Evolutionary conservation across 2,113 vertebrate species (phyloP).

Genomic region (Synchiropus splendidus): DNA sequence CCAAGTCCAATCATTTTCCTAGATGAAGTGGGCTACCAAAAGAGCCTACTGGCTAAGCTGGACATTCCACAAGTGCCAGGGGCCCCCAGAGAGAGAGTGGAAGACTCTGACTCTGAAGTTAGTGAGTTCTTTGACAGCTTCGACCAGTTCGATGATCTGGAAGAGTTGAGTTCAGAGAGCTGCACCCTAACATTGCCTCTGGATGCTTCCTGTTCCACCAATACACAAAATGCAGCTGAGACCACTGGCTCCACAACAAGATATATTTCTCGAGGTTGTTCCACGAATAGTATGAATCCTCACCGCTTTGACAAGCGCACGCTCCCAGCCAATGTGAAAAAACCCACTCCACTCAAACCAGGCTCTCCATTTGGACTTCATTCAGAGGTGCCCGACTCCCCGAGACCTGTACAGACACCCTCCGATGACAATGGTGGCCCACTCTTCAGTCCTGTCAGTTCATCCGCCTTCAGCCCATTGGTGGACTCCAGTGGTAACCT

Average conservation of each 20-base stretch:
- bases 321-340: conserved; percentile 86
- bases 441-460: conserved; percentile 86
- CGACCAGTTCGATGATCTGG: conserved; percentile 91
- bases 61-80: conserved; percentile 89
- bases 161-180: conserved; percentile 58
- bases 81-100: conserved; percentile 81
- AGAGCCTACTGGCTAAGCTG: conserved; percentile 88
- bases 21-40: conserved; percentile 97
- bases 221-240: conserved; percentile 53
- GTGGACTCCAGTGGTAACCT: conserved; percentile 67
- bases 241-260: conserved; percentile 47
- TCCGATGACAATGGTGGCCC: conserved; percentile 75
- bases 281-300: conserved; percentile 80
- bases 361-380: conserved; percentile 73
- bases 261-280: conserved; percentile 54
- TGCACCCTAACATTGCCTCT: conserved; percentile 56
- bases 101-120: conserved; percentile 97
- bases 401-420: conserved; percentile 70
- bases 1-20: conserved; percentile 96
- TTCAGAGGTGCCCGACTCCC: conserved; percentile 78
- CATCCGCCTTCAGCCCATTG: conserved; percentile 89
- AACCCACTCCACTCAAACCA: conserved; percentile 90
- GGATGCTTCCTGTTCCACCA: conserved; percentile 53
- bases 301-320: conserved; percentile 82
- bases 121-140: conserved; percentile 99